A percentile compares a stretch with the other conserved stretches of the same genome.
phyloP scores from a whole-genome alignment of 2,797 vertebrate genomes.

The Sphaeramia orbicularis region DNA sequence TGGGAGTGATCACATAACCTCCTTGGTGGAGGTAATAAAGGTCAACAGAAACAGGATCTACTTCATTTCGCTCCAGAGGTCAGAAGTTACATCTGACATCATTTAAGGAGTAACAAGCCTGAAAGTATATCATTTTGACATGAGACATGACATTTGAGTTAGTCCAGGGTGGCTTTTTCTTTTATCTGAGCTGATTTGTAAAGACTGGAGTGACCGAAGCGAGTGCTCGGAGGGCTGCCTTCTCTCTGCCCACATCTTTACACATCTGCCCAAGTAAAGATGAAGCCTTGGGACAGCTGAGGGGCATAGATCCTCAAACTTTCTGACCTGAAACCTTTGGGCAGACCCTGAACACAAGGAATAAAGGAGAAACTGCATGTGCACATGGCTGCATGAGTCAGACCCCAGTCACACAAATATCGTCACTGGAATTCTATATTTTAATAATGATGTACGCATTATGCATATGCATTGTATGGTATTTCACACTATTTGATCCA shows the following conservation, averaged over 20 bases:
- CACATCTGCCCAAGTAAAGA: slow-evolving; percentile 58
- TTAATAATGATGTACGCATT: slow-evolving; percentile 21
- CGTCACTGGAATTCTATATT: slow-evolving; percentile 22
- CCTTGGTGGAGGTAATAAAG: background rate
- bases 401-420: slow-evolving; percentile 22
- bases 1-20: background rate
- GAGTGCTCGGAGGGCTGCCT: slow-evolving; percentile 32
- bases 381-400: slow-evolving; percentile 48
- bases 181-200: slow-evolving; percentile 40
- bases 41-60: slow-evolving; percentile 5
- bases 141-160: slow-evolving; percentile 20
- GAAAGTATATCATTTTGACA: slow-evolving; percentile 17
- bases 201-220: slow-evolving; percentile 36
- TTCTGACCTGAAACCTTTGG: slow-evolving; percentile 60
- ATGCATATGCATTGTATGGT: slow-evolving; percentile 47
- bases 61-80: background rate
- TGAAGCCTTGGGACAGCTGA: slow-evolving; percentile 57
- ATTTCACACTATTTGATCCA: slow-evolving; percentile 61
- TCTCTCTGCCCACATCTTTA: slow-evolving; percentile 45
- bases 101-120: slow-evolving; percentile 17
- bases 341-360: slow-evolving; percentile 16
- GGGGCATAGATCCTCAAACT: slow-evolving; percentile 55
- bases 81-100: slow-evolving; percentile 16
- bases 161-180: slow-evolving; percentile 10
- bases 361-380: slow-evolving; percentile 28